Base-by-base conservation (phyloP, 2,888 invertebrate genomes). In the Vandiemenella viatica region DNA sequence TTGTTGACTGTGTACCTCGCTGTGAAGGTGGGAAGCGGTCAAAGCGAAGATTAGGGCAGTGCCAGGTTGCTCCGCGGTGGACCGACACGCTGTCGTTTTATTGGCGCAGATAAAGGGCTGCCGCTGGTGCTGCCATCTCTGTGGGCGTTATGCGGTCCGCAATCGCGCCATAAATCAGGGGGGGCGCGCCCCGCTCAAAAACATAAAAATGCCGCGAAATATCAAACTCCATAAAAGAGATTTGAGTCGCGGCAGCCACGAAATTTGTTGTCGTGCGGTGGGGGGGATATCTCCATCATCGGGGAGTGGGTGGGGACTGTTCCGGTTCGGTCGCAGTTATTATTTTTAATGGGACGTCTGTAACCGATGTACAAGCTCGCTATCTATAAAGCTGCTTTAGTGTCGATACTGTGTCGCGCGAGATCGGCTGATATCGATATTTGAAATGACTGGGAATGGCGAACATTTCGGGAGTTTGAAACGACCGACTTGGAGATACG, bases 191-290 rank as follows among this genome's bases (percentile, higher is more conserved):
- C 10, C 20, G 18, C 13, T 20, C n/a, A 5, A 42, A 13, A 42
- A 42, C 42, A 45, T 45, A 49, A 45, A 40, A 49, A 38, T 40
- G 38, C 44, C 43, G 22, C 26, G 40, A 40, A 45, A 45, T 49
- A 49, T 49, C 40, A 45, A 45, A 49, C 40, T 37, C 38, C 45
- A 43, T 47, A 47, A 42, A 47, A 32, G 32, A 32, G 32, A 32
- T 32, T 32, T 32, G 32, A 32, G 32, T n/a, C 32, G 32, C 32
- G 32, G n/a, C n/a, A n/a, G n/a, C 32, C n/a, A n/a, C n/a, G 32
- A 32, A 32, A 32, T 32, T 32, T 32, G 32, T 32, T 32, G 10
- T 10, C 13, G 32, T 32, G 32, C 13, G 32, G 32, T n/a, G n/a
- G n/a, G n/a, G 32, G n/a, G 13, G 32, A 32, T 32, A 32, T 32